A percentile compares a stretch with the other conserved stretches of the same genome.
Evolutionary conservation across 1,140 invertebrate genomes (phyloP).

Genomic region (Micrasema longulum): DNA sequence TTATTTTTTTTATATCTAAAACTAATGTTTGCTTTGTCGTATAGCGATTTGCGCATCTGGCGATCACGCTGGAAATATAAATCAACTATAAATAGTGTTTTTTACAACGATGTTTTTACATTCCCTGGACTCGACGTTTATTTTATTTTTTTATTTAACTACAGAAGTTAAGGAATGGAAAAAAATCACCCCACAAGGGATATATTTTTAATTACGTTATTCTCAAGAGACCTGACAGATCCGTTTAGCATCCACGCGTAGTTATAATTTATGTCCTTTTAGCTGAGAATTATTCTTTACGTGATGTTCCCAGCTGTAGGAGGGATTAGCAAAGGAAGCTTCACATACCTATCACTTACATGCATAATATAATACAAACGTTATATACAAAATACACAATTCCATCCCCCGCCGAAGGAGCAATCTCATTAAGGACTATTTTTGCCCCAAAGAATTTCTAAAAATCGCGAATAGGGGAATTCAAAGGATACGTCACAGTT

Average conservation of each 20-base stretch:
- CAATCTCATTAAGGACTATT: conserved; percentile 23
- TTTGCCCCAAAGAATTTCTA: conserved; percentile 15
- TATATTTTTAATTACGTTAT: conserved; percentile 32
- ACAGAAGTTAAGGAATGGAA: too few relatives aligned
- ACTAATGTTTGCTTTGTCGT: too few relatives aligned
- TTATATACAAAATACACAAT: too few relatives aligned
- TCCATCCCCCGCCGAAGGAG: conserved; percentile 5
- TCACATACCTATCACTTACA: too few relatives aligned
- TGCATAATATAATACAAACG: too few relatives aligned
- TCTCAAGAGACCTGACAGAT: conserved; percentile 28
- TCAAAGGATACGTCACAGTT: background rate
- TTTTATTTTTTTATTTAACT: too few relatives aligned
- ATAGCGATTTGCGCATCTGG: too few relatives aligned
- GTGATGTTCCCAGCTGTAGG: conserved; percentile 46
- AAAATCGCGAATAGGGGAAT: background rate
- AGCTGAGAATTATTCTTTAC: conserved; percentile 50
- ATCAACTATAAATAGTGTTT: too few relatives aligned
- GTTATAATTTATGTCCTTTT: conserved; percentile 50
- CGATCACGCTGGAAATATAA: too few relatives aligned
- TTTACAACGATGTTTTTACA: too few relatives aligned
- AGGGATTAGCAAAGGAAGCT: conserved; percentile 46
- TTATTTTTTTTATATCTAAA: too few relatives aligned
- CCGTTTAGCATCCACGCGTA: conserved; percentile 39
- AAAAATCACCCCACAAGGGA: background rate
- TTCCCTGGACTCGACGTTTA: too few relatives aligned